These are phyloP conservation scores for Laspeyria flexula DNA, from an alignment of 2,888 invertebrate genomes.

Conservation along the genomic window DNA sequence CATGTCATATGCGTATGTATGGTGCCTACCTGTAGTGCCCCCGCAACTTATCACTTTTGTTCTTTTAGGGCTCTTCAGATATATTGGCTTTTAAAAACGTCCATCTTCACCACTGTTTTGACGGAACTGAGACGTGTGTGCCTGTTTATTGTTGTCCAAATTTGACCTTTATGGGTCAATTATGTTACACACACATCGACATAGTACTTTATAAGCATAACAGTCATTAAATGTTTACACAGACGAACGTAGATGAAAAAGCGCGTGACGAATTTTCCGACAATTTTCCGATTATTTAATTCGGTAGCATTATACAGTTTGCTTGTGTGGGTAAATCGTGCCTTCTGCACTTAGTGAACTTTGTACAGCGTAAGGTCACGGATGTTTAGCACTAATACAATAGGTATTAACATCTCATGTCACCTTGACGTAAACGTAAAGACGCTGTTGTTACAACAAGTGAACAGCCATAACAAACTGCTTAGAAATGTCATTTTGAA, in stretches of 20 bases:
- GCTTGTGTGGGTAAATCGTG: conserved; percentile 58
- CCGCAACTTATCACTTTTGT: conserved; percentile 76
- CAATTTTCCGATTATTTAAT: conserved; percentile 52
- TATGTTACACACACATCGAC: conserved; percentile 23
- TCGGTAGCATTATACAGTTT: conserved; percentile 44
- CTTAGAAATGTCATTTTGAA: conserved; percentile 40
- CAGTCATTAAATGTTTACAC: conserved; percentile 31
- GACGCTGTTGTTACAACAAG: conserved; percentile 58
- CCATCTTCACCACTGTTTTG: conserved; percentile 56
- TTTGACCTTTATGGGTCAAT: conserved; percentile 36
- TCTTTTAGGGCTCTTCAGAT: conserved; percentile 74
- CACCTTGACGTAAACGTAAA: conserved; percentile 81
- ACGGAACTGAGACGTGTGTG: conserved; percentile 44
- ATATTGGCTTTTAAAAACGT: conserved; percentile 53
- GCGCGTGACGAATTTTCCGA: conserved; percentile 46
- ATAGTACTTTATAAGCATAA: conserved; percentile 12
- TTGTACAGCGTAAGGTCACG: conserved; percentile 82
- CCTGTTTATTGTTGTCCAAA: conserved; percentile 41
- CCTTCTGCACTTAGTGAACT: conserved; percentile 79
- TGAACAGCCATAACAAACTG: conserved; percentile 46
- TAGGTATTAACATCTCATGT: conserved; percentile 81
- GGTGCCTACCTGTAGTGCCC: conserved; percentile 79
- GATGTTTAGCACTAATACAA: conserved; percentile 82
- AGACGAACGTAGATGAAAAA: conserved; percentile 25
- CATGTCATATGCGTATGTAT: conserved; percentile 76